phyloP scores from a whole-genome alignment of 2,888 invertebrate genomes.

The Mythimna albipuncta region DNA sequence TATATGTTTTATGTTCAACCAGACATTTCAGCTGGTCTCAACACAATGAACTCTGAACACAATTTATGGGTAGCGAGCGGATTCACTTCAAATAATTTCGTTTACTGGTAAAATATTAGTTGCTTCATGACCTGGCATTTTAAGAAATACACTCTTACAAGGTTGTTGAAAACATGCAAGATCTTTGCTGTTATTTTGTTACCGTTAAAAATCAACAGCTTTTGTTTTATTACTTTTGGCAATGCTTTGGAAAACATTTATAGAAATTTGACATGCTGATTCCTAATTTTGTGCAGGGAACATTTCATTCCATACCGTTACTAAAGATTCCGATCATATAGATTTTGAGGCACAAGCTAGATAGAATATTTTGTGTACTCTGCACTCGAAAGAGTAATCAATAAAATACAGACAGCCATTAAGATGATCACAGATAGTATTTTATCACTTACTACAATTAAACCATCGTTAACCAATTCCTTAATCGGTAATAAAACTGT shows the following conservation, averaged over 20 bases:
- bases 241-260: background rate
- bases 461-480: slow-evolving; percentile 32
- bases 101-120: slow-evolving; percentile 31
- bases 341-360: background rate
- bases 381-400: slow-evolving; percentile 2
- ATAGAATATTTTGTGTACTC: background rate
- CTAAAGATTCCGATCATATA: background rate
- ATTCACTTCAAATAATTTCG: slow-evolving; percentile 32
- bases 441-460: slow-evolving; percentile 37
- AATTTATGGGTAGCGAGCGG: slow-evolving; percentile 30
- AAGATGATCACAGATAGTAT: slow-evolving; percentile 32
- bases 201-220: slow-evolving; percentile 7
- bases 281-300: background rate
- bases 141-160: background rate
- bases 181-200: background rate
- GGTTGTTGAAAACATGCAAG: background rate
- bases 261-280: slow-evolving; percentile 1
- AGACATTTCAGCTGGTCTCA: slow-evolving; percentile 20
- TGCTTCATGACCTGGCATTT: background rate
- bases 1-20: slow-evolving; percentile 21
- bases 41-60: slow-evolving; percentile 16
- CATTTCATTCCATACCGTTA: background rate
- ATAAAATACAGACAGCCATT: slow-evolving; percentile 5
- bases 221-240: slow-evolving; percentile 26
- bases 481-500: slow-evolving; percentile 39